Percentiles rank a stretch among this genome's conserved stretches.
phyloP scores from a whole-genome alignment of 2,888 invertebrate species.

The Biston stratarius region DNA sequence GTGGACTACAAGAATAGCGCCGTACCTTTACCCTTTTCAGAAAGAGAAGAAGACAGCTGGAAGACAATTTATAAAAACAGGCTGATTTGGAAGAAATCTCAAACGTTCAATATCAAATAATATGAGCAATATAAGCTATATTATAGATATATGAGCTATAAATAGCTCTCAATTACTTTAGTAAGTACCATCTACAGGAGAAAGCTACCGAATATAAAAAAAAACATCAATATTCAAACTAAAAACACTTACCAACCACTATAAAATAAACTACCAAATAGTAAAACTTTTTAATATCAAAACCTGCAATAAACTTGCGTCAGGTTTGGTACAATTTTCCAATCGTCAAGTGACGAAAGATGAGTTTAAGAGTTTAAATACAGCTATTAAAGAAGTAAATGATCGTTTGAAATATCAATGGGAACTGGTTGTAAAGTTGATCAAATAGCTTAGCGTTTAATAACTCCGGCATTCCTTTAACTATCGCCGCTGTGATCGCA shows the following conservation, averaged over 20 bases:
- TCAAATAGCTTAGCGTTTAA: constrained; percentile 59
- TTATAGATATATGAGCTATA: no score
- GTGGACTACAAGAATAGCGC: no score
- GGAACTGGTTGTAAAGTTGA: constrained; percentile 44
- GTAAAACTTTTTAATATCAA: constrained; percentile 18
- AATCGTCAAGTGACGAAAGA: constrained; percentile 35
- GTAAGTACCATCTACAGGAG: neutral
- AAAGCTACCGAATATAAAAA: constrained; percentile 1
- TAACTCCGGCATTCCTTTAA: constrained; percentile 65
- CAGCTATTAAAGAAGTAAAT: constrained; percentile 34
- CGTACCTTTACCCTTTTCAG: no score
- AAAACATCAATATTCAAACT: constrained; percentile 2
- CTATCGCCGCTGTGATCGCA: constrained; percentile 54
- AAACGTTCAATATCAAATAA: no score
- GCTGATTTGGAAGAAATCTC: no score
- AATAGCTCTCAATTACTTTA: no score
- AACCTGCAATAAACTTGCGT: constrained; percentile 23
- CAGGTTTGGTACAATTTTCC: constrained; percentile 24
- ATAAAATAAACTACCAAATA: constrained; percentile 22
- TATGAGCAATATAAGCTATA: no score
- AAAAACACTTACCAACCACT: constrained; percentile 12
- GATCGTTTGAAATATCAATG: constrained; percentile 36
- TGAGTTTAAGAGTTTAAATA: constrained; percentile 31
- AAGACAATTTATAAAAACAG: no score
- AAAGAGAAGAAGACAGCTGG: no score